Evolutionary conservation across 2,888 invertebrate species (phyloP).

Genomic region (Oxycera nigricornis): DNA sequence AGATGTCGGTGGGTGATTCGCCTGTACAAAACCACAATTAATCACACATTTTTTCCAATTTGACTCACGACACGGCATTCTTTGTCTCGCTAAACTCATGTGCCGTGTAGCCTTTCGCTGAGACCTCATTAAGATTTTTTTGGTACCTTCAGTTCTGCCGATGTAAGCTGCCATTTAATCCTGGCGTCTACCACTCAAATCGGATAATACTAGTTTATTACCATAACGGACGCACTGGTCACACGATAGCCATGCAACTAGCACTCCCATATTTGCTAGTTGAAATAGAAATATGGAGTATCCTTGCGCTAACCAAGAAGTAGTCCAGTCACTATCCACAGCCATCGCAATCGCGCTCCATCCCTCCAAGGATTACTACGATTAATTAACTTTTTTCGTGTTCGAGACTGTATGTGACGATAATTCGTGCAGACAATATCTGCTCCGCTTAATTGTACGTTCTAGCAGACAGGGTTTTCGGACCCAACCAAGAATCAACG

Average conservation of each 20-base stretch:
- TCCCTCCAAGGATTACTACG: not conserved
- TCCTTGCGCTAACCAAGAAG: not conserved
- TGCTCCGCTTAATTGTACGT: conserved; percentile 14
- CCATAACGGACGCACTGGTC: not conserved
- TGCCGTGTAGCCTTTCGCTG: no score
- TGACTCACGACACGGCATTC: not conserved
- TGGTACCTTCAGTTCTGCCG: no score
- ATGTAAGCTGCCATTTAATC: not conserved
- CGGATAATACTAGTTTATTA: conserved; percentile 23
- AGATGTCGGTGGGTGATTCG: not conserved
- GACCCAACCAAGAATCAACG: not conserved
- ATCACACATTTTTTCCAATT: not conserved
- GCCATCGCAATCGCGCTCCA: not conserved
- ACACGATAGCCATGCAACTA: not conserved
- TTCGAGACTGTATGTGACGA: not conserved
- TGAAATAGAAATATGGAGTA: not conserved
- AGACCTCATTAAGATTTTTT: no score
- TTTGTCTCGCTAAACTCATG: not conserved
- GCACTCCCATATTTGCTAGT: conserved; percentile 14
- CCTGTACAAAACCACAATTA: conserved; percentile 12
- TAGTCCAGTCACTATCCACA: not conserved
- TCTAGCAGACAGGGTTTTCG: not conserved
- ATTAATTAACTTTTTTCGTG: conserved; percentile 33
- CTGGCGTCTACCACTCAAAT: not conserved
- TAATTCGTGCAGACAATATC: conserved; percentile 29